Evolutionary conservation across 2,797 vertebrate species (phyloP), one percentile per base, ranked within the genome.

Genomic region (Sparus aurata): DNA sequence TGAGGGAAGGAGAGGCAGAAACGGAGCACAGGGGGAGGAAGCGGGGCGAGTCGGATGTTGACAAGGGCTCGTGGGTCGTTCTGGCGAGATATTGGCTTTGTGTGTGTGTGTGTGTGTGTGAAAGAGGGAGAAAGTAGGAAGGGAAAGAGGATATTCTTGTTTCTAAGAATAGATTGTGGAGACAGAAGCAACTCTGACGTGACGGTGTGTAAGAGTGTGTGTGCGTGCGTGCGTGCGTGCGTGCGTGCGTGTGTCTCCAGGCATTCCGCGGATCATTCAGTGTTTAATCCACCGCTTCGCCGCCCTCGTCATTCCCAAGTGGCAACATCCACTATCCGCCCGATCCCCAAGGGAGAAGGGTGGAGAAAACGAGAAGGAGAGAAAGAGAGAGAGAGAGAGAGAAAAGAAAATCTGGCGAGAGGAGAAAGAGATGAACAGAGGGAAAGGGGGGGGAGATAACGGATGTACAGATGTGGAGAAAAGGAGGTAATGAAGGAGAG

Each of bases 251-350:
- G 16, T 23, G 80, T 84, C 91, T 93, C 38, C 27, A 83, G 87
- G 90, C 89, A 5, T 62, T 81, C 75, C 10, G 69, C 30, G 71
- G 82, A 87, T 89, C 79, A 45, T 82, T 91, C 92, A 71, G 80
- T 89, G 90, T 93, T 94, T 91, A 94, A 94, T 93, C 92, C 90
- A 80, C 57, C 82, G 88, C 91, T 92, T 85, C 86, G 57, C 87
- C 82, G 86, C 88, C 84, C 83, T 90, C 84, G 77, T 88, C 85
- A 86, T 91, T 92, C 91, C 93, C 90, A 88, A 85, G 90, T 89
- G 88, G 87, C 84, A 78, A 83, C 91, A 86, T 89, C 89, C 85
- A 85, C 80, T 79, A 77, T 88, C 77, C 17, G 34, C 75, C 68
- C 75, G 68, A 80, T 85, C 80, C 91, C 77, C 75, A 58, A 66